Evolutionary conservation across 2,888 invertebrate species (phyloP).

Genomic region (Drosophila eohydei): DNA sequence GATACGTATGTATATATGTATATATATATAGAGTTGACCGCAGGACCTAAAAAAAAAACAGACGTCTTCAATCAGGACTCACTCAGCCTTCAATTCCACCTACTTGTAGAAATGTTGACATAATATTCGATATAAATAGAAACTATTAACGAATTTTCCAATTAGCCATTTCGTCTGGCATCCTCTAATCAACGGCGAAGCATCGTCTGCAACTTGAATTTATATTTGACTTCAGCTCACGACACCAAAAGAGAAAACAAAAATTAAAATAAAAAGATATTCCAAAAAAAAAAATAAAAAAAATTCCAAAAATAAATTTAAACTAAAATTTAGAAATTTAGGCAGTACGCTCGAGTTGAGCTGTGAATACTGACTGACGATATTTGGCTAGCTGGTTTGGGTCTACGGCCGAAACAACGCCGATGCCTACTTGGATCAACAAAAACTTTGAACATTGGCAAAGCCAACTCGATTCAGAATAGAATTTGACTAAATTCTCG

Average conservation of each 20-base stretch:
- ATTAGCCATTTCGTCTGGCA: background rate
- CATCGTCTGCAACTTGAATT: background rate
- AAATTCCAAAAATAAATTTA: background rate
- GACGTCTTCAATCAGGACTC: background rate
- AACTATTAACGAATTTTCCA: background rate
- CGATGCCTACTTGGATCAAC: constrained; percentile 8
- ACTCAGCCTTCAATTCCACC: background rate
- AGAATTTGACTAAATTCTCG: background rate
- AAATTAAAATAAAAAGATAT: background rate
- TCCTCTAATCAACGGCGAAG: background rate
- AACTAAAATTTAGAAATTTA: constrained; percentile 14
- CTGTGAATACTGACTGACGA: constrained; percentile 14
- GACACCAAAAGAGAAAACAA: too few species aligned
- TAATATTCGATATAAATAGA: background rate
- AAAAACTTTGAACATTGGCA: background rate
- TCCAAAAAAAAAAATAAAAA: background rate
- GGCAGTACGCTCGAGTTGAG: constrained; percentile 16
- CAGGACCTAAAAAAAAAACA: background rate
- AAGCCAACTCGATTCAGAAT: background rate
- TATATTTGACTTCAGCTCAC: background rate
- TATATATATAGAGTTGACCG: constrained; percentile 1
- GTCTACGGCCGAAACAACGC: background rate
- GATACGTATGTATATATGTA: background rate
- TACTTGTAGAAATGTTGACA: background rate
- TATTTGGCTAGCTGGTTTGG: background rate